phyloP scores from a whole-genome alignment of 2,888 invertebrate species.

The Tetranychus piercei region DNA sequence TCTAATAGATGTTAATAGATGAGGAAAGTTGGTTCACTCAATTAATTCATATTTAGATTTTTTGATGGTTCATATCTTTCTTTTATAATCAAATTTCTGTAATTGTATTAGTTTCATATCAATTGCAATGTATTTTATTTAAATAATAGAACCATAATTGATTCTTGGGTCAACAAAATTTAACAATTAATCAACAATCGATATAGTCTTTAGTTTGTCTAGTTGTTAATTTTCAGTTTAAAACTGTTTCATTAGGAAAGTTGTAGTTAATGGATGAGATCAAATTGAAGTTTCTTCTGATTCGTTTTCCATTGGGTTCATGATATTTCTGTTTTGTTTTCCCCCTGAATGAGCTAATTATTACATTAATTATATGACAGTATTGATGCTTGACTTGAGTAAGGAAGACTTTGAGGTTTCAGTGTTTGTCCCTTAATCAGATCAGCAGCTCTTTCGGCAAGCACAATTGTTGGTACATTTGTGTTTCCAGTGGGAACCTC shows the following conservation, averaged over 20 bases:
- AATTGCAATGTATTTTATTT: not conserved
- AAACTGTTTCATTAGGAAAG: not conserved
- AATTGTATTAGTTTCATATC: no score
- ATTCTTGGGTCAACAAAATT: not conserved
- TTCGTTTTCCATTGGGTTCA: not conserved
- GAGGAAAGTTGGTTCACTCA: no score
- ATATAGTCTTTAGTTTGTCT: not conserved
- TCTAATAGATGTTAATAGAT: no score
- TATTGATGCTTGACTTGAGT: not conserved
- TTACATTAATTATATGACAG: not conserved
- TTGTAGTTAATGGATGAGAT: not conserved
- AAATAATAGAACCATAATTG: not conserved
- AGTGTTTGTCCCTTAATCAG: constrained; percentile 1
- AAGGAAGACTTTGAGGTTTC: not conserved
- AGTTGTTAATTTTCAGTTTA: not conserved
- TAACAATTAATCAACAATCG: not conserved
- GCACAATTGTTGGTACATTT: constrained; percentile 8
- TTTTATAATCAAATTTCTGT: no score
- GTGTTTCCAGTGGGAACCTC: constrained; percentile 53
- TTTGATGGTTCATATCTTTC: no score
- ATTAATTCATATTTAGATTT: no score
- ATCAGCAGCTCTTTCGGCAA: constrained; percentile 11
- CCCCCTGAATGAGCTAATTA: not conserved
- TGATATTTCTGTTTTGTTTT: not conserved
- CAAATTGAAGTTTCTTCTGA: not conserved